Evolutionary conservation across 35 echinoderm and acorn worm species (phyloP), one percentile per base, ranked within the genome.

Genomic region (Lytechinus variegatus): DNA sequence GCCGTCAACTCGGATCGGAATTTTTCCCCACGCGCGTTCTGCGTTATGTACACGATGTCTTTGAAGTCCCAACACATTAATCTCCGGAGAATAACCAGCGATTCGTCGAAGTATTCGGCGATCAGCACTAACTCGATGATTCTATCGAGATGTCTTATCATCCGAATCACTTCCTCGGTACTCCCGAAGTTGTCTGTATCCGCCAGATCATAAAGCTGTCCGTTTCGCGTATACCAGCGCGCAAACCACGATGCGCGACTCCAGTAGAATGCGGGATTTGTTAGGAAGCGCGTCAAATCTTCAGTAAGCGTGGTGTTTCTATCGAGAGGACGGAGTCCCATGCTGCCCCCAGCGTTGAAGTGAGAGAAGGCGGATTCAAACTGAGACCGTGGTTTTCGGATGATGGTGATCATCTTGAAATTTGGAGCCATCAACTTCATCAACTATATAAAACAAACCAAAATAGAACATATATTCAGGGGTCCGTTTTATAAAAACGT

Each of bases 61-160:
- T 91, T 86, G 16, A 95, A 95, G 54, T 52, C 52, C 92, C 95
- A 97, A 12, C 96, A 96, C 13, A 98, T 54, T 28, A 97, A 57
- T 54, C 96, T 79, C 92, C 96, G 95, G n/a, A 98, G 24, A 29
- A 98, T 29, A 27, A 98, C 95, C 51, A 98, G 60, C 27, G 97
- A 98, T 87, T 98, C 96, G 54, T 98, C 97, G 54, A 97, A 97
- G 92, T 97, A 92, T 29, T 98, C 97, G 10, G 87, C 56, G 33
- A 98, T 96, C 55, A 98, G 56, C 1, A 98, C 94, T 52, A 98
- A 57, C 27, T 96, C 55, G 57, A 98, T 95, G 54, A 95, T 66
- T 33, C 91, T 54, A 13, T 96, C 92, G 12, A 98, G 72, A 28
- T 60, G 7, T 61, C 52, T 16, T 28, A 98, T 86, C 28, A 92